Evolutionary conservation across 2,797 vertebrate species (phyloP).

Genomic region (Anguilla obscura): DNA sequence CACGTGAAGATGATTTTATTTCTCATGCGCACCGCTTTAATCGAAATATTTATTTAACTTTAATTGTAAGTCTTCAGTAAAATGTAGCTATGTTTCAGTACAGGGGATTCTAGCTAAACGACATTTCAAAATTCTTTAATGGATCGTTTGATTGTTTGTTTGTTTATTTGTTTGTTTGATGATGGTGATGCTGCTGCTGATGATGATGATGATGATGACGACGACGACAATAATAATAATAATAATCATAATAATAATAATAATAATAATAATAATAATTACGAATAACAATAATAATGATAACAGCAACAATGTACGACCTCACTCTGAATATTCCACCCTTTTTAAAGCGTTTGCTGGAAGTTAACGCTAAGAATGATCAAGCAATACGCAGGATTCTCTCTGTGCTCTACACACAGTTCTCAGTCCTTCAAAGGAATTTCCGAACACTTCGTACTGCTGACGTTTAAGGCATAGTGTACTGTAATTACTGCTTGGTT

Average conservation of each 20-base stretch:
- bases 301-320: not conserved
- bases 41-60: not conserved
- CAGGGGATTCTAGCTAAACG: not conserved
- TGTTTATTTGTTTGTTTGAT: not conserved
- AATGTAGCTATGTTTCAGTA: not conserved
- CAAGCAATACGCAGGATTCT: not conserved
- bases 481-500: not conserved
- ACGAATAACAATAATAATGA: not conserved
- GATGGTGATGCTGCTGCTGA: not conserved
- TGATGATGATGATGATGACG: not conserved
- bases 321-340: not conserved
- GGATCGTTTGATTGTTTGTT: not conserved
- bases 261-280: not conserved
- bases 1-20: too few relatives aligned
- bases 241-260: not conserved
- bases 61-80: not conserved
- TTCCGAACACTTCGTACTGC: not conserved
- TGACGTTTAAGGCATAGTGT: not conserved
- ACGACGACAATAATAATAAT: not conserved
- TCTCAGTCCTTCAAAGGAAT: slow-evolving; percentile 16
- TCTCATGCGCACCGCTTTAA: not conserved
- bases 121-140: not conserved
- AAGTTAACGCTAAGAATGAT: not conserved
- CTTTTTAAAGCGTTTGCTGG: not conserved
- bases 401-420: not conserved